phyloP scores from a whole-genome alignment of 1,140 invertebrate species.

The Chelonus insularis region DNA sequence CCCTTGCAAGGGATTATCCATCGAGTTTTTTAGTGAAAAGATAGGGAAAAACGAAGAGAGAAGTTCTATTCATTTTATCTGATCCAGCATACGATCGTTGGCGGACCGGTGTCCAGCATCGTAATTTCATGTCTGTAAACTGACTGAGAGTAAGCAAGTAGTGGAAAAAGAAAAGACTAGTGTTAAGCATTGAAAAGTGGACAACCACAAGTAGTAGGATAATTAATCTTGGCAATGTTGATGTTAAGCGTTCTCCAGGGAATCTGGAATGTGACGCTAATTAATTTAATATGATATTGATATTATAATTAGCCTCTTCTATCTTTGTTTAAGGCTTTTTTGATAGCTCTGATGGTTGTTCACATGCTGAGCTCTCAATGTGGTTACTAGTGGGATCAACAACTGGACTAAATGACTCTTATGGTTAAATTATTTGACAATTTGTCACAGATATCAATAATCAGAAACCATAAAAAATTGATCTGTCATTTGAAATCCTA shows the following conservation, averaged over 20 bases:
- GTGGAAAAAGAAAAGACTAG: slow-evolving; percentile 16
- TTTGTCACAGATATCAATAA: too few relatives aligned
- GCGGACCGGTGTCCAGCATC: slow-evolving; percentile 2
- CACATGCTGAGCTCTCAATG: too few relatives aligned
- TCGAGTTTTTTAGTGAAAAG: neutral
- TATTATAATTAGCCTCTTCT: slow-evolving; percentile 47
- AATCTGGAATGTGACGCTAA: slow-evolving; percentile 38
- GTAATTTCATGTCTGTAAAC: slow-evolving; percentile 13
- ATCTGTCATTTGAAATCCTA: too few relatives aligned
- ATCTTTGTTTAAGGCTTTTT: neutral
- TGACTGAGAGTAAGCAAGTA: slow-evolving; percentile 13
- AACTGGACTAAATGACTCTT: too few relatives aligned
- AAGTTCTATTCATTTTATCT: slow-evolving; percentile 21
- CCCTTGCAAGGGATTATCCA: neutral
- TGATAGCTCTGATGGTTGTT: too few relatives aligned
- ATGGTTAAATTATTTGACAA: too few relatives aligned
- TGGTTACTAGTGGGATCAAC: too few relatives aligned
- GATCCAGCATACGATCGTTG: slow-evolving; percentile 9
- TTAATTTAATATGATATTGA: slow-evolving; percentile 52
- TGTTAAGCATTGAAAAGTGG: slow-evolving; percentile 16
- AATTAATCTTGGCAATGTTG: slow-evolving; percentile 46
- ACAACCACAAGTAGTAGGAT: slow-evolving; percentile 21
- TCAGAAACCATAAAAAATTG: too few relatives aligned
- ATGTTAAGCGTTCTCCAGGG: slow-evolving; percentile 29
- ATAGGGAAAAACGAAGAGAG: neutral